Percentiles rank a stretch among this genome's conserved stretches.
Evolutionary conservation across 23 tunicate species (phyloP).

Genomic region (Ascidia mentula): DNA sequence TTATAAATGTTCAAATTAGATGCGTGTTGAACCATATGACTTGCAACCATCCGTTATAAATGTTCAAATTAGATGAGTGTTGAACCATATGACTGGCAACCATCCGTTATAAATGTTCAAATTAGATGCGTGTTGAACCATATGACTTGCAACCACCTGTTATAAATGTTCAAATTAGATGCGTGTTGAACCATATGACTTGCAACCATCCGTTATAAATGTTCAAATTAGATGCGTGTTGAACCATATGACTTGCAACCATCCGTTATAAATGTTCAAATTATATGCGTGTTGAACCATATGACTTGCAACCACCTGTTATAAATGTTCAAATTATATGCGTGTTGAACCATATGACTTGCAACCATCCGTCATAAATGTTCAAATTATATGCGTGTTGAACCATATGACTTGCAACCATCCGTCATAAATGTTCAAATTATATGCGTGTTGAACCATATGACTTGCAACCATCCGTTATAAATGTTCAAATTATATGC

Average conservation of each 20-base stretch:
- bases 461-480: constrained; percentile 23
- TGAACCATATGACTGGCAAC: constrained; percentile 7
- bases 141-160: constrained; percentile 16
- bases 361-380: no score
- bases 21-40: neutral
- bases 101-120: no score
- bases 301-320: constrained; percentile 19
- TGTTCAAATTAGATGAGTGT: constrained; percentile 28
- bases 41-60: no score
- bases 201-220: no score
- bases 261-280: no score
- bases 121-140: constrained; percentile 19
- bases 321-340: no score
- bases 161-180: no score
- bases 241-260: constrained; percentile 11
- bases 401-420: constrained; percentile 8
- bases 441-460: constrained; percentile 11
- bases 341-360: neutral
- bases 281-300: constrained; percentile 14
- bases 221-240: constrained; percentile 27
- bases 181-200: neutral
- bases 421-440: no score
- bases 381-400: constrained; percentile 25
- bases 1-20: no score
- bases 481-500: no score